phyloP scores from a whole-genome alignment of 2,888 invertebrate species.

The Druceiella hillmani region DNA sequence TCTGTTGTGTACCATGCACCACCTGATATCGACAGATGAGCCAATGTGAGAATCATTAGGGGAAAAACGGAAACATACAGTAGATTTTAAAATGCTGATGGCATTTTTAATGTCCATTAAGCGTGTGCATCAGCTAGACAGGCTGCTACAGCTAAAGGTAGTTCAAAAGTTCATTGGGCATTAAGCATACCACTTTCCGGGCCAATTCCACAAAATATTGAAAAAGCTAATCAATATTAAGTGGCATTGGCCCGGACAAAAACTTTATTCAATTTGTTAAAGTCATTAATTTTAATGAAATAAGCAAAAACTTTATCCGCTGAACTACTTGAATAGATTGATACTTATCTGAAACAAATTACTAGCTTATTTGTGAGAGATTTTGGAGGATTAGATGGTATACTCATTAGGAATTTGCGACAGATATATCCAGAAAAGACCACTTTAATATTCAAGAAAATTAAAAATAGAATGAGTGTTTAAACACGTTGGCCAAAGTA shows the following conservation, averaged over 20 bases:
- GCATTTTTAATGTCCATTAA: slow-evolving; percentile 29
- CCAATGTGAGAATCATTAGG: slow-evolving; percentile 16
- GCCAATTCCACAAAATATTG: slow-evolving; percentile 21
- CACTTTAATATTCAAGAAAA: slow-evolving; percentile 28
- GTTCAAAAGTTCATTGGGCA: slow-evolving; percentile 26
- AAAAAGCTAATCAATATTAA: slow-evolving; percentile 22
- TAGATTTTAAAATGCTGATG: slow-evolving; percentile 30
- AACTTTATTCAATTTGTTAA: slow-evolving; percentile 21
- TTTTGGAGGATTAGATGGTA: slow-evolving; percentile 31
- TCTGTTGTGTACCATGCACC: too few relatives aligned
- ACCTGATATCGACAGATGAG: slow-evolving; percentile 6
- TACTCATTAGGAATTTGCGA: too few relatives aligned
- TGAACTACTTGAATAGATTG: slow-evolving; percentile 27
- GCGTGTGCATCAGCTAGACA: slow-evolving; percentile 27
- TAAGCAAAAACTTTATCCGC: slow-evolving; percentile 31
- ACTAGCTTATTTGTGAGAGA: slow-evolving; percentile 26
- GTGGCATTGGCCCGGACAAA: too few relatives aligned
- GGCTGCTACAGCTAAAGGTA: slow-evolving; percentile 27
- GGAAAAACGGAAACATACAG: slow-evolving; percentile 29
- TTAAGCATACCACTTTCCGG: slow-evolving; percentile 24
- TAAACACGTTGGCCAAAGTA: slow-evolving; percentile 26
- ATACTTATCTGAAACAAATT: slow-evolving; percentile 29
- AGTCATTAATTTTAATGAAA: slow-evolving; percentile 30
- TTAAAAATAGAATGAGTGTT: slow-evolving; percentile 21
- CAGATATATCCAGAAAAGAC: slow-evolving; percentile 30